Evolutionary conservation across 2,113 vertebrate genomes (phyloP).

Genomic region (Ondatra zibethicus): DNA sequence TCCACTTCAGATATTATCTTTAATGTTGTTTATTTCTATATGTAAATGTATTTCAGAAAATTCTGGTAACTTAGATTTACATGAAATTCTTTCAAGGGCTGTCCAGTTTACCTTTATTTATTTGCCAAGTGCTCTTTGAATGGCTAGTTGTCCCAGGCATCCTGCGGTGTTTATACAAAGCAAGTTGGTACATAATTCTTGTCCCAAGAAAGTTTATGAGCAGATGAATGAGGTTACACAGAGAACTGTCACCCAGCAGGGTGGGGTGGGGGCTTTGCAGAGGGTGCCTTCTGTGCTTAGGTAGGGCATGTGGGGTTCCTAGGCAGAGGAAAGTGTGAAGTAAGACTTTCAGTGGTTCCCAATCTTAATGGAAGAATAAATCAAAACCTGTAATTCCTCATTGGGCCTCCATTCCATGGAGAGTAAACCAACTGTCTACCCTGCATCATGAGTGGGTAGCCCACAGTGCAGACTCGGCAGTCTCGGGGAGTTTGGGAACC

Average conservation of each 20-base stretch:
- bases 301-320: accelerated
- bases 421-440: not conserved
- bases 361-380: not conserved
- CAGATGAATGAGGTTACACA: not conserved
- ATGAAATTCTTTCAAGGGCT: not conserved
- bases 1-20: not conserved
- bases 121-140: not conserved
- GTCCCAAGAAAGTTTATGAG: not conserved
- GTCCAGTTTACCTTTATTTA: not conserved
- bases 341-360: not conserved
- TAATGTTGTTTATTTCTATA: not conserved
- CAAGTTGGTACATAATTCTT: not conserved
- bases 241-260: not conserved
- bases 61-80: not conserved
- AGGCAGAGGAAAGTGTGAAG: not conserved
- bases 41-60: slow-evolving; percentile 17
- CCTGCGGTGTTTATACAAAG: not conserved
- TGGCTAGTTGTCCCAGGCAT: not conserved
- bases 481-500: not conserved
- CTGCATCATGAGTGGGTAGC: not conserved
- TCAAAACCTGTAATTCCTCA: not conserved
- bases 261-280: not conserved
- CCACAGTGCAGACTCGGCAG: not conserved
- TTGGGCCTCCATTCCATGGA: not conserved
- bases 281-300: not conserved